Evolutionary conservation across 2,888 invertebrate species (phyloP).

Genomic region (Galeopsomyia nigrocyanea): DNA sequence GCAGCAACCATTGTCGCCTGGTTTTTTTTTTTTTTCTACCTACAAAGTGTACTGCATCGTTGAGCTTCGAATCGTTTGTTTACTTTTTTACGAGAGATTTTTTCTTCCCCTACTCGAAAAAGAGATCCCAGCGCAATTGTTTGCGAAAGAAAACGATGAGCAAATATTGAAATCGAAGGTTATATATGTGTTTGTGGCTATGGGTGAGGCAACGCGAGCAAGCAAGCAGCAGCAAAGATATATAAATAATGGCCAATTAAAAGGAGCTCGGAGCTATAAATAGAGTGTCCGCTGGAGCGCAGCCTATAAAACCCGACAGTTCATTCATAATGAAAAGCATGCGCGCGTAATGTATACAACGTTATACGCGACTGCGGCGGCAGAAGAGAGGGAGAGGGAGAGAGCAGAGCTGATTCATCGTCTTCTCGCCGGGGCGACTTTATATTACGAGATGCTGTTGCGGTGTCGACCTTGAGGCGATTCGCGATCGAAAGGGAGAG

Average conservation of each 20-base stretch:
- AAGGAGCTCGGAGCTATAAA: background rate
- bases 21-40: background rate
- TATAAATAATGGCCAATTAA: slow-evolving; percentile 21
- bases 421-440: slow-evolving; percentile 8
- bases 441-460: background rate
- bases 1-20: slow-evolving; percentile 10
- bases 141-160: too few species aligned
- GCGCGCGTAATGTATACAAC: slow-evolving; percentile 18
- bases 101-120: background rate
- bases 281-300: background rate
- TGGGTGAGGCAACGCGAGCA: too few species aligned
- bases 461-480: slow-evolving; percentile 16
- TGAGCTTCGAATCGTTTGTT: slow-evolving; percentile 12
- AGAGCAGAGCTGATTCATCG: slow-evolving; percentile 29
- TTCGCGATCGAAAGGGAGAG: background rate
- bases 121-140: too few species aligned
- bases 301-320: slow-evolving; percentile 13
- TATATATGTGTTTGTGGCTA: too few species aligned
- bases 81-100: background rate
- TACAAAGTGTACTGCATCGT: slow-evolving; percentile 3
- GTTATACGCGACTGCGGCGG: background rate
- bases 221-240: background rate
- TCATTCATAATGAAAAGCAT: slow-evolving; percentile 39
- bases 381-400: background rate
- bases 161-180: too few species aligned